A percentile compares a stretch with the other conserved stretches of the same genome.
phyloP scores from a whole-genome alignment of 2,113 vertebrate genomes.

The Globicephala melas region DNA sequence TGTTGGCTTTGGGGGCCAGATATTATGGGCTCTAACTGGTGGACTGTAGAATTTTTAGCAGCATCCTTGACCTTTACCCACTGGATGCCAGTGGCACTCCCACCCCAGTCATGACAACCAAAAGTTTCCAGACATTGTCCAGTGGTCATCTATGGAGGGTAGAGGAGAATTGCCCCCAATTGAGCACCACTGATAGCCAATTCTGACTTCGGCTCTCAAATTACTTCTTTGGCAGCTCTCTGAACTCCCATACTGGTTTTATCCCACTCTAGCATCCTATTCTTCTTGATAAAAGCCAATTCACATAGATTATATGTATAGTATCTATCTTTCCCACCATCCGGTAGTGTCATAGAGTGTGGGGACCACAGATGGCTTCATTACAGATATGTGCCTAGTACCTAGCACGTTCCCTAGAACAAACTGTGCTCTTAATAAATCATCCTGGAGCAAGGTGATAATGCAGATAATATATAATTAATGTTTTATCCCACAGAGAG shows the following conservation, averaged over 20 bases:
- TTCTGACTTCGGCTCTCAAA: background rate
- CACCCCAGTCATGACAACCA: background rate
- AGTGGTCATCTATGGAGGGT: background rate
- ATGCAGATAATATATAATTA: conserved; percentile 44
- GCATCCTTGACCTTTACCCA: background rate
- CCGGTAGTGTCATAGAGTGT: background rate
- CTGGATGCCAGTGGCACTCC: background rate
- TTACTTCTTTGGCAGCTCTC: background rate
- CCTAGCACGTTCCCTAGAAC: background rate
- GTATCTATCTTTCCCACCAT: background rate
- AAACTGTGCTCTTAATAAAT: background rate
- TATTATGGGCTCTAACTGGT: background rate
- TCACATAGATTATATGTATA: background rate
- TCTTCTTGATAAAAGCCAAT: background rate
- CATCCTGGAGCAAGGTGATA: background rate
- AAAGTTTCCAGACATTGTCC: background rate
- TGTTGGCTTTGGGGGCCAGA: background rate
- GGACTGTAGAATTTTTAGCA: background rate
- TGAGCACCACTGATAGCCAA: background rate
- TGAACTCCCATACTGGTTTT: background rate
- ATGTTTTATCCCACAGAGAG: conserved; percentile 81
- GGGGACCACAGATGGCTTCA: background rate
- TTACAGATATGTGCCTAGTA: background rate
- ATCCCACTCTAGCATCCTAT: background rate
- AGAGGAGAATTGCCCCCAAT: background rate